Percentiles rank a stretch among this genome's conserved stretches.
These are phyloP conservation scores for Chrysocyon brachyurus DNA, from an alignment of 2,797 vertebrate genomes.

Conservation along the genomic window DNA sequence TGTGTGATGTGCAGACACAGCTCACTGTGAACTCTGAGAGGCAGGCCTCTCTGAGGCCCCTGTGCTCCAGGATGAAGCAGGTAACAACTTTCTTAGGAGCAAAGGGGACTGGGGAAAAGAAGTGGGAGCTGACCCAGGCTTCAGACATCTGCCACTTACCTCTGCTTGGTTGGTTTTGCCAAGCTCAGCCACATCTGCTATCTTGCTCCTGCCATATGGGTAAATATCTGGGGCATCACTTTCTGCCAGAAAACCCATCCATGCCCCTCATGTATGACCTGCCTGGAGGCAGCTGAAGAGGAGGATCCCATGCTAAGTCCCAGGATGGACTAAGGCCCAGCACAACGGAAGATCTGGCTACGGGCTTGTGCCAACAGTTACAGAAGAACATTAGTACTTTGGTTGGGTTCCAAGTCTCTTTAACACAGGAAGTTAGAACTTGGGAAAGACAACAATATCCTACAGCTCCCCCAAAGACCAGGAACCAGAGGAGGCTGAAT, in stretches of 20 bases:
- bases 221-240: not conserved
- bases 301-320: not conserved
- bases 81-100: not conserved
- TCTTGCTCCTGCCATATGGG: not conserved
- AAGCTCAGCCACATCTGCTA: not conserved
- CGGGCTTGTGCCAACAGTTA: not conserved
- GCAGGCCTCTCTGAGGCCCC: not conserved
- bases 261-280: not conserved
- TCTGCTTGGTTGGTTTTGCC: not conserved
- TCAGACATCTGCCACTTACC: not conserved
- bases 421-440: conserved; percentile 18
- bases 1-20: fast-evolving
- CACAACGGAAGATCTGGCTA: not conserved
- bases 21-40: not conserved
- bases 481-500: not conserved
- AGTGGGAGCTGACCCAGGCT: not conserved
- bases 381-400: not conserved
- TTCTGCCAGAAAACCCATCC: not conserved
- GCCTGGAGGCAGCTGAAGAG: not conserved
- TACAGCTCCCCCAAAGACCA: not conserved
- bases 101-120: not conserved
- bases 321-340: not conserved
- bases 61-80: not conserved
- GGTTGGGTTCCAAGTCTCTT: not conserved
- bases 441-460: not conserved